Evolutionary conservation across 2,888 invertebrate species (phyloP), one percentile per base, ranked within the genome.

Genomic region (Trachelus troglodyta): DNA sequence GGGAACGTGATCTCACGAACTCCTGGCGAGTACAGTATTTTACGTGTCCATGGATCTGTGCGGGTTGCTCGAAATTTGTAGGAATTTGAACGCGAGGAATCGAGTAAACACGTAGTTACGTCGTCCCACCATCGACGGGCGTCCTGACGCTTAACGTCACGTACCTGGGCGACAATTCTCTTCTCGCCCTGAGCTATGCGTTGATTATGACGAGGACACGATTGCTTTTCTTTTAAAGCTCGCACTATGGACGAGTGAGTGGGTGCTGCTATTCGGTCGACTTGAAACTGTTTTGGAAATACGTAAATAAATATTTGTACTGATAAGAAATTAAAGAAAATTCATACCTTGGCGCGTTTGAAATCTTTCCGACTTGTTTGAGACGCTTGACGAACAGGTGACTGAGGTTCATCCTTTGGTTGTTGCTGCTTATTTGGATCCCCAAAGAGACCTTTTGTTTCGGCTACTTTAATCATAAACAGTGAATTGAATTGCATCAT

Each of bases 391-490:
- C 79, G 78, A 1, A 79, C 78, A 12, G 81, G 78, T 34, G 85
- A 87, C n/a, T 85, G 78, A 11, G 79, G 79, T 33, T 84, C 92
- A 86, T 90, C 86, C 76, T 91, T 91, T 15, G 92, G 90, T 75
- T 92, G 91, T 4, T 88, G 81, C 34, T 82, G 83, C 23, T 85
- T 87, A 4, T 86, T 83, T 0, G 87, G 82, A 73, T 92, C 93
- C 3, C 95, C 96, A 89, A 97, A 97, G 81, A 97, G 91, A 0
- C 97, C 96, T 79, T 96, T 93, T 69, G 94, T 94, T 91, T 97
- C 97, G 3, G 97, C 97, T 92, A 96, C 96, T 85, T 95, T 94
- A 84, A 97, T 97, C 94, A 97, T 95, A 89, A 95, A 96, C 90
- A 96, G 95, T 9, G 96, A 96, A 90, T 97, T 95, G 86, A 97